Conservation (phyloP, 2,797 vertebrate species). For the Characodon lateralis region DNA sequence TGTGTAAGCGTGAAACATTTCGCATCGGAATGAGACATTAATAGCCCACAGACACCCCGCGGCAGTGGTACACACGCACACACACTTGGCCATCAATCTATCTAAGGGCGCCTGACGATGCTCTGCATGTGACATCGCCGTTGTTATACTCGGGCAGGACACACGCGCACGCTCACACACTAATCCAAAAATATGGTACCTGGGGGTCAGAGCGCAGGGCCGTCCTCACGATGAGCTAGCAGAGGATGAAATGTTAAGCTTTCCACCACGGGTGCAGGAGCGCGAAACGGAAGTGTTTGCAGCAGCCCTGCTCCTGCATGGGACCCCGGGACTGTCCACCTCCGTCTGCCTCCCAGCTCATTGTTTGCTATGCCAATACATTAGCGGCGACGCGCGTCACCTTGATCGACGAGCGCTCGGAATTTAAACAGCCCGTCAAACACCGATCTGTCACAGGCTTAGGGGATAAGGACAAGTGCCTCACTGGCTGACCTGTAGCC, state of each 20-base stretch:
- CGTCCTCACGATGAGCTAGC: slow-evolving; percentile 41
- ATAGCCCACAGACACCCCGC: slow-evolving; percentile 62
- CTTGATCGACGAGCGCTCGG: slow-evolving; percentile 88
- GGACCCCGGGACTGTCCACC: slow-evolving; percentile 64
- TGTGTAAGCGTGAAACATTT: slow-evolving; percentile 79
- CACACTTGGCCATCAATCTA: slow-evolving; percentile 44
- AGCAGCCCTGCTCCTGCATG: slow-evolving; percentile 40
- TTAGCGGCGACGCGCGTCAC: slow-evolving; percentile 83
- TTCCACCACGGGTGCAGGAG: slow-evolving; percentile 22
- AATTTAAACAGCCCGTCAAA: slow-evolving; percentile 95
- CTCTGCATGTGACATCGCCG: slow-evolving; percentile 40
- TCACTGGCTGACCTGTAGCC: slow-evolving; percentile 88
- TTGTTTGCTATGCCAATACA: slow-evolving; percentile 81
- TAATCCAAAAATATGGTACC: slow-evolving; percentile 65
- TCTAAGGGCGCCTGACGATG: slow-evolving; percentile 40
- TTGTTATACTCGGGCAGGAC: neutral
- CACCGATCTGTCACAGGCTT: slow-evolving; percentile 88
- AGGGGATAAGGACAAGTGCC: slow-evolving; percentile 75
- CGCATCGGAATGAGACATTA: slow-evolving; percentile 87
- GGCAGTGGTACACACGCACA: slow-evolving; percentile 28
- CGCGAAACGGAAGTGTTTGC: slow-evolving; percentile 43
- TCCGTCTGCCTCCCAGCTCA: slow-evolving; percentile 74
- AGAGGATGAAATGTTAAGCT: slow-evolving; percentile 46
- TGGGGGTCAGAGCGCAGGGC: slow-evolving; percentile 58
- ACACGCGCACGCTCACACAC: slow-evolving; percentile 1